Percentiles rank a stretch among this genome's conserved stretches.
These are phyloP conservation scores for Drosophila sp. DNA, from an alignment of 1,140 invertebrate genomes.

Conservation along the genomic window DNA sequence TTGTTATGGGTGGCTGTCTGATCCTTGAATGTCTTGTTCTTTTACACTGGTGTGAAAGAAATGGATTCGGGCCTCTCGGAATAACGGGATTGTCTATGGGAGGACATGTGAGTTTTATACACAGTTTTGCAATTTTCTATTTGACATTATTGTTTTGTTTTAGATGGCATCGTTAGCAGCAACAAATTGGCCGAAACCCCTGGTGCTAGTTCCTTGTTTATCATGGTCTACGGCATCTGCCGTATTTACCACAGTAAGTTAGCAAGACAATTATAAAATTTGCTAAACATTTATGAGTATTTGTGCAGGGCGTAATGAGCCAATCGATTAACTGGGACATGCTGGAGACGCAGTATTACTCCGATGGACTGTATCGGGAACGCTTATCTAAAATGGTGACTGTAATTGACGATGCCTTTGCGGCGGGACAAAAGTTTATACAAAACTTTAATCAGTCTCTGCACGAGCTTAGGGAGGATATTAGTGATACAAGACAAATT, in stretches of 20 bases:
- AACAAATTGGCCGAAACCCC: constrained; percentile 96
- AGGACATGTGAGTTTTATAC: constrained; percentile 91
- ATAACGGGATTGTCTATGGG: constrained; percentile 99
- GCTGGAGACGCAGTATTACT: constrained; percentile 94
- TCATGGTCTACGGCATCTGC: constrained; percentile 98
- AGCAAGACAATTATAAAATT: not conserved
- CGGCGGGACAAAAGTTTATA: constrained; percentile 92
- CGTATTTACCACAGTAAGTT: constrained; percentile 94
- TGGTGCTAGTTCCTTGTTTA: constrained; percentile 96
- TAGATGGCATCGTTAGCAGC: constrained; percentile 99
- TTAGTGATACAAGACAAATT: constrained; percentile 74
- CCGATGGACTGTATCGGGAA: constrained; percentile 91
- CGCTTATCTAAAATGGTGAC: constrained; percentile 93
- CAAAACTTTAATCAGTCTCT: constrained; percentile 88
- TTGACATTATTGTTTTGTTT: constrained; percentile 39
- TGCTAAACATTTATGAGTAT: not conserved
- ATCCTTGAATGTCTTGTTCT: constrained; percentile 96
- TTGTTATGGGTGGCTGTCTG: constrained; percentile 99
- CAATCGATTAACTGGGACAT: constrained; percentile 97
- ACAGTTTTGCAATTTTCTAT: not conserved
- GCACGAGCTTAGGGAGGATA: constrained; percentile 75
- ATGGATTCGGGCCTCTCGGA: constrained; percentile 94
- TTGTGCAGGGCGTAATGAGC: constrained; percentile 94
- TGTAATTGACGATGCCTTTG: constrained; percentile 88
- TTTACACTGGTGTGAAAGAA: constrained; percentile 95